Evolutionary conservation across 2,888 invertebrate species (phyloP).

Genomic region (Spicauda simplicius): DNA sequence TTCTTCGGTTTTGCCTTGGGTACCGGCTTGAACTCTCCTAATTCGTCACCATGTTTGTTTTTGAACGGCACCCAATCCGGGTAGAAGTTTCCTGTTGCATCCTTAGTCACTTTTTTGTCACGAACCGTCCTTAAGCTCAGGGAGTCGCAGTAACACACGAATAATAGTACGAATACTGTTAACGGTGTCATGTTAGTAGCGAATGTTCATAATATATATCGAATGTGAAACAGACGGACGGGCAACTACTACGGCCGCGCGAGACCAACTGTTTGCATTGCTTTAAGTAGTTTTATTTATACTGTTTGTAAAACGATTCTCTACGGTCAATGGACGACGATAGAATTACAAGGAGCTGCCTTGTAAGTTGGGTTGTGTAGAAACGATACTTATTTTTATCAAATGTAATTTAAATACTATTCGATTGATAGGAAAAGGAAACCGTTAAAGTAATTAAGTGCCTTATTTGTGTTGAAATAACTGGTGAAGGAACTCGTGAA

Average conservation of each 20-base stretch:
- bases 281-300: constrained; percentile 78
- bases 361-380: background rate
- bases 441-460: too few relatives aligned
- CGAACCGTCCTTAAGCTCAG: constrained; percentile 63
- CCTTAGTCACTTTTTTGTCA: constrained; percentile 64
- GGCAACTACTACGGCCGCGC: constrained; percentile 57
- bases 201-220: constrained; percentile 46
- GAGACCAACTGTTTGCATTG: constrained; percentile 66
- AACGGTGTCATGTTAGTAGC: constrained; percentile 45
- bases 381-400: background rate
- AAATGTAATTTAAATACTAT: background rate
- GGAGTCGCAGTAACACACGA: constrained; percentile 52
- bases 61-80: constrained; percentile 81
- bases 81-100: constrained; percentile 60
- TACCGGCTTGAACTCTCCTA: constrained; percentile 67
- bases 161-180: constrained; percentile 43
- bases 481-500: too few relatives aligned
- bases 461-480: too few relatives aligned
- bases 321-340: constrained; percentile 54
- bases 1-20: constrained; percentile 69
- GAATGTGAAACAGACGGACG: constrained; percentile 43
- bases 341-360: constrained; percentile 60
- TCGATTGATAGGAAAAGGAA: too few relatives aligned
- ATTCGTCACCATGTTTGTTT: constrained; percentile 70
- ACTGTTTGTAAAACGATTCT: constrained; percentile 79